Base-by-base conservation (phyloP, 2,888 invertebrate species). In the Clanis bilineata region DNA sequence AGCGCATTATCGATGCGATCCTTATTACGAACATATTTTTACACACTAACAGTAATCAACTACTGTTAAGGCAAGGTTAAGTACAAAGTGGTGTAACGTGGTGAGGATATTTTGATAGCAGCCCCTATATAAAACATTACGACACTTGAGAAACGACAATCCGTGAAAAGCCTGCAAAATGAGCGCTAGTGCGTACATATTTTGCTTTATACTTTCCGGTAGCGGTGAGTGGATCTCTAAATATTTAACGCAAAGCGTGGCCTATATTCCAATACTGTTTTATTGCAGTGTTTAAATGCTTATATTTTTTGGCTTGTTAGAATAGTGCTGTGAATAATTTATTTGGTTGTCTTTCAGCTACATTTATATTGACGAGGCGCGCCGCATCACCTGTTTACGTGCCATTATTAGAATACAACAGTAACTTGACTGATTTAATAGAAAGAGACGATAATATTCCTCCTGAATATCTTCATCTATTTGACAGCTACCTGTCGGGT, bases 81-180 rank as follows among this genome's bases (percentile, higher is more conserved):
- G 63, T 59, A 60, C 61, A 58, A 66, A 67, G 70, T 44, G 68
- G 67, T 65, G 74, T 62, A 68, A 65, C 57, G 58, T 66, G 44
- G 44, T 67, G 73, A 79, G 80, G 78, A 81, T 77, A 65, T 62
- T 67, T 70, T 74, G 87, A 83, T 87, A 86, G 73, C 76, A 73
- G 82, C 85, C 83, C 85, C 77, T 85, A 88, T 89, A 88, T 85
- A 88, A 80, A 80, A 76, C 76, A 70, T 66, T 74, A 70, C 73
- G 64, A 69, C 65, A 62, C 69, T 60, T 61, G 63, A 64, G 65
- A 74, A 73, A 75, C 74, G 74, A 79, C 76, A 80, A 79, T 74
- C 71, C 70, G 77, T 73, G 69, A 63, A 78, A 78, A 77, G 73
- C 67, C 65, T 62, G 71, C 86, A 84, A 82, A 80, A 90, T 90